Conservation (phyloP, 1,140 invertebrate species). For the Yoshiicerus persimilis region DNA sequence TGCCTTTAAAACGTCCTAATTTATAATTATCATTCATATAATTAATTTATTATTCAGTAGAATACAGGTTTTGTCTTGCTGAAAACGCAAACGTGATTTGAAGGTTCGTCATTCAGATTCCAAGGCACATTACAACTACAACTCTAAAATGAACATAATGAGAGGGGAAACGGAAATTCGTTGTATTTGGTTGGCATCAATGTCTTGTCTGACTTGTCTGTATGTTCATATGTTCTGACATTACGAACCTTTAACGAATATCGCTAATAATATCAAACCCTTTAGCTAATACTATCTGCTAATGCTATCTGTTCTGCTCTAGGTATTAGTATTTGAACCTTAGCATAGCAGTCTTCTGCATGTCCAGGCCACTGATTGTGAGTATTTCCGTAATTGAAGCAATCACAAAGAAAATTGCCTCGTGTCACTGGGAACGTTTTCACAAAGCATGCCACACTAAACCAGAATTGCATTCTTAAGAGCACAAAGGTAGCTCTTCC, state of each 20-base stretch:
- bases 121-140: background rate
- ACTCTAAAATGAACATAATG: background rate
- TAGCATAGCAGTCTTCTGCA: background rate
- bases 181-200: background rate
- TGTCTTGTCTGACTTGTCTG: background rate
- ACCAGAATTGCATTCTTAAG: background rate
- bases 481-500: background rate
- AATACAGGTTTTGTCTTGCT: too few species aligned
- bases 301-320: too few species aligned
- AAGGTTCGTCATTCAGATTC: background rate
- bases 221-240: background rate
- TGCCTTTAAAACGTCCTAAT: too few species aligned
- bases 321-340: background rate
- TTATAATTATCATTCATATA: too few species aligned
- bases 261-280: background rate
- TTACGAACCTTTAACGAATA: background rate
- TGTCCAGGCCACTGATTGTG: background rate
- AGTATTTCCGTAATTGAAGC: conserved; percentile 2
- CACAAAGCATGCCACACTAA: too few species aligned
- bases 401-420: conserved; percentile 19
- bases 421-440: background rate
- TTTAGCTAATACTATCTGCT: background rate
- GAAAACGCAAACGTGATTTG: too few species aligned
- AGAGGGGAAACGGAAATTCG: background rate
- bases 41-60: too few species aligned